These are phyloP conservation scores for Osmerus mordax DNA, from an alignment of 2,113 vertebrate species.

Conservation along the genomic window DNA sequence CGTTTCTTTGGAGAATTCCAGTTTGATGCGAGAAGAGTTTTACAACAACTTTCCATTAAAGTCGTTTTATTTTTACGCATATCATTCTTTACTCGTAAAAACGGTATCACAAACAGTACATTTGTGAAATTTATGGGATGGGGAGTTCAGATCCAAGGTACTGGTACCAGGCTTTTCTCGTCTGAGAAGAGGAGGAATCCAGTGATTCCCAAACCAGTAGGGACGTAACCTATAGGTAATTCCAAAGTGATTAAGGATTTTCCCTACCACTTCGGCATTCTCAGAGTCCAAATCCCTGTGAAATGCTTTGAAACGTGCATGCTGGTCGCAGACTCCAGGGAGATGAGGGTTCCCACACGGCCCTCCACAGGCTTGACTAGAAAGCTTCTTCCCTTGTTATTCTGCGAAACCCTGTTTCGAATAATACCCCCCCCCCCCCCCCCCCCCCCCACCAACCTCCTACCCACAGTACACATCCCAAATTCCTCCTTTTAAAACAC, in stretches of 20 bases:
- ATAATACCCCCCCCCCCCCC: constrained; percentile 6
- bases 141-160: not conserved
- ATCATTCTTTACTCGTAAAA: too few species aligned
- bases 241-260: constrained; percentile 70
- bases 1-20: too few species aligned
- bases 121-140: too few species aligned
- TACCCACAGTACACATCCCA: constrained; percentile 4
- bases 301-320: constrained; percentile 69
- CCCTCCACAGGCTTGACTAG: constrained; percentile 67
- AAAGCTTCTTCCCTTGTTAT: constrained; percentile 76
- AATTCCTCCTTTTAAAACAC: constrained; percentile 8
- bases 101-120: too few species aligned
- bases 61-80: too few species aligned
- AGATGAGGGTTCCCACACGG: constrained; percentile 66
- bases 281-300: constrained; percentile 73
- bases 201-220: constrained; percentile 44
- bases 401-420: constrained; percentile 11
- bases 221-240: constrained; percentile 62
- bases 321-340: constrained; percentile 57
- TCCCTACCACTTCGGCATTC: constrained; percentile 66
- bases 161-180: constrained; percentile 59
- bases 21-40: too few species aligned
- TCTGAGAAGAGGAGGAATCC: constrained; percentile 40
- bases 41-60: too few species aligned
- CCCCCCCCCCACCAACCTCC: constrained; percentile 47